phyloP scores from a whole-genome alignment of 2,888 invertebrate species.

The Anorthoa munda region DNA sequence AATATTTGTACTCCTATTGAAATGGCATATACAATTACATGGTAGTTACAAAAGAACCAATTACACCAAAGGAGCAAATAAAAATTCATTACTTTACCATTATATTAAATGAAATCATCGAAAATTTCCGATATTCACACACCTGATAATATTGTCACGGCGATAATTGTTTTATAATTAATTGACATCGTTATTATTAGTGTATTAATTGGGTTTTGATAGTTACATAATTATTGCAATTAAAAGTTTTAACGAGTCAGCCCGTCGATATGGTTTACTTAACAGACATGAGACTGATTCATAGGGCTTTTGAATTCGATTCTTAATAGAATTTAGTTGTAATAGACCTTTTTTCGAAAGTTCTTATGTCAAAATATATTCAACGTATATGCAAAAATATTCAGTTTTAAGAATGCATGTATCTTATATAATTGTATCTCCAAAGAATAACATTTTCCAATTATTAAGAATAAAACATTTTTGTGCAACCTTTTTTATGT shows the following conservation, averaged over 20 bases:
- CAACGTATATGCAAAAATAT: neutral
- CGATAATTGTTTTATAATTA: neutral
- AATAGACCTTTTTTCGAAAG: neutral
- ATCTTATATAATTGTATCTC: too few relatives aligned
- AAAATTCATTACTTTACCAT: too few relatives aligned
- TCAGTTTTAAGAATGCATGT: too few relatives aligned
- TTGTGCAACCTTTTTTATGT: too few relatives aligned
- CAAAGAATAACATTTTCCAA: too few relatives aligned
- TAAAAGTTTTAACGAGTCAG: conserved; percentile 15
- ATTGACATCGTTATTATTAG: neutral
- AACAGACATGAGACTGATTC: neutral
- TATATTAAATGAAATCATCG: neutral
- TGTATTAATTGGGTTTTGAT: neutral
- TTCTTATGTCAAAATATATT: neutral
- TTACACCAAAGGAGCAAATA: too few relatives aligned
- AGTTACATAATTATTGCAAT: conserved; percentile 4
- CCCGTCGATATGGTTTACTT: neutral
- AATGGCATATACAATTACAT: too few relatives aligned
- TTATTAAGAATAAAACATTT: too few relatives aligned
- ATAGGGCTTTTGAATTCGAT: neutral
- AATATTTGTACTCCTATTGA: too few relatives aligned
- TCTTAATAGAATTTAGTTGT: neutral
- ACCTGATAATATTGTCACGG: neutral
- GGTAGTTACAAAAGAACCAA: too few relatives aligned
- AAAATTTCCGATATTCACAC: neutral